Conservation (phyloP, 2,888 invertebrate genomes). For the Caenorhabditis sp. region DNA sequence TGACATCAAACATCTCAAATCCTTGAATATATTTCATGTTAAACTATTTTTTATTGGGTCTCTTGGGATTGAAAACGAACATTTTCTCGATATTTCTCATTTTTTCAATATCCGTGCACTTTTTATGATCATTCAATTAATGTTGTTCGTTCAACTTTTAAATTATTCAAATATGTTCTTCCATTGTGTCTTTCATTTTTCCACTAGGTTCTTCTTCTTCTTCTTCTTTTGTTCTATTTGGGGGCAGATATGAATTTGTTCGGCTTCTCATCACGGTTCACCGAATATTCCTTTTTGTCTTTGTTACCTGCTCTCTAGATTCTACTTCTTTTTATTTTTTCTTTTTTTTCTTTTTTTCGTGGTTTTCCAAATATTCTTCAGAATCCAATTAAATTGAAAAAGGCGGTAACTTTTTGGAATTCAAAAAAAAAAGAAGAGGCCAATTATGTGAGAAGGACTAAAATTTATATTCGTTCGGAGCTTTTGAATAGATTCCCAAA, state of each 20-base stretch:
- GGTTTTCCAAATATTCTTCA: no score
- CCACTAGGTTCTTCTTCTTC: no score
- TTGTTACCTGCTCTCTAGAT: conserved; percentile 2
- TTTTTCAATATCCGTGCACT: no score
- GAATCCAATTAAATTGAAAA: no score
- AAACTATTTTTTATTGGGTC: no score
- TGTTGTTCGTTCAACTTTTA: neutral
- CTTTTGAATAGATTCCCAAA: no score
- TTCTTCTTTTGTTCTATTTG: neutral
- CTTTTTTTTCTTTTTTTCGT: neutral
- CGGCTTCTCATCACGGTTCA: neutral
- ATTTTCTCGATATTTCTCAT: no score
- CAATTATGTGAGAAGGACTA: neutral
- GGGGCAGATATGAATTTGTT: conserved; percentile 9
- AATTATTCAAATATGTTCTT: conserved; percentile 5
- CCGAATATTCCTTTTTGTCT: neutral
- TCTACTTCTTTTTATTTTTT: neutral
- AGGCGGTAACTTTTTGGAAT: neutral
- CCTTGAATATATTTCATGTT: no score
- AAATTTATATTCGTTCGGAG: no score
- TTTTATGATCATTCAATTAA: no score
- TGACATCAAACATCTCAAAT: no score
- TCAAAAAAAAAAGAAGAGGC: neutral
- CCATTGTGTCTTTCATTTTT: conserved; percentile 1
- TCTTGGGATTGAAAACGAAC: no score